A percentile compares a stretch with the other conserved stretches of the same genome.
These are phyloP conservation scores for Cheilosia variabilis DNA, from an alignment of 2,888 invertebrate genomes.

Conservation along the genomic window DNA sequence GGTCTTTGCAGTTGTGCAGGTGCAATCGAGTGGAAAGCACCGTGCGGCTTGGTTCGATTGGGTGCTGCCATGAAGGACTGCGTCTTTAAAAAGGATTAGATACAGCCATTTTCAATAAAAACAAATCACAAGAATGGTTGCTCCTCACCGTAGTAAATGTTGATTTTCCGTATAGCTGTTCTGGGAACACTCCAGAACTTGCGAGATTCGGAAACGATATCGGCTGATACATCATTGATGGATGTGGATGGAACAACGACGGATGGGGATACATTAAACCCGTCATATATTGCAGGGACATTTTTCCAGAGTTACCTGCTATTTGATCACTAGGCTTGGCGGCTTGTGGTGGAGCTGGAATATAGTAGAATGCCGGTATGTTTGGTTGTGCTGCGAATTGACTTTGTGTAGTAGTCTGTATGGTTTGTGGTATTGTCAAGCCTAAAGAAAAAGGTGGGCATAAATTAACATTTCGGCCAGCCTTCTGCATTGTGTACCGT, in stretches of 20 bases:
- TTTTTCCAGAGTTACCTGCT: conserved; percentile 71
- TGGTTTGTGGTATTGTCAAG: conserved; percentile 79
- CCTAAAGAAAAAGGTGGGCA: conserved; percentile 87
- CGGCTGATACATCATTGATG: conserved; percentile 87
- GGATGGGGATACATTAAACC: conserved; percentile 86
- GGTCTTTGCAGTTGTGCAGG: conserved; percentile 79
- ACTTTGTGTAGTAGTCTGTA: conserved; percentile 79
- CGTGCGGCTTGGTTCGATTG: conserved; percentile 76
- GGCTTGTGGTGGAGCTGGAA: conserved; percentile 83
- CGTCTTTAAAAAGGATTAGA: conserved; percentile 66
- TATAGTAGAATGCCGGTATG: conserved; percentile 86
- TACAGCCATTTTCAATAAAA: not conserved
- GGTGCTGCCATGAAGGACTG: conserved; percentile 79
- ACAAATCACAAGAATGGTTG: not conserved
- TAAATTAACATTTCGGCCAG: conserved; percentile 83
- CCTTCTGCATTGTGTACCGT: conserved; percentile 73
- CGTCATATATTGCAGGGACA: conserved; percentile 87
- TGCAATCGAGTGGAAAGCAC: conserved; percentile 80
- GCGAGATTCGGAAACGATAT: conserved; percentile 83
- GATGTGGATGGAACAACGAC: conserved; percentile 85
- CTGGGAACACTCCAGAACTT: conserved; percentile 77
- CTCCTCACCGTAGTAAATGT: conserved; percentile 75
- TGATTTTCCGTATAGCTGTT: conserved; percentile 68
- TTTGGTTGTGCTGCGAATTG: conserved; percentile 81
- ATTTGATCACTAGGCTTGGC: conserved; percentile 42